Percentiles rank a stretch among this genome's conserved stretches.
phyloP scores from a whole-genome alignment of 2,888 invertebrate genomes.

The Meta bourneti region DNA sequence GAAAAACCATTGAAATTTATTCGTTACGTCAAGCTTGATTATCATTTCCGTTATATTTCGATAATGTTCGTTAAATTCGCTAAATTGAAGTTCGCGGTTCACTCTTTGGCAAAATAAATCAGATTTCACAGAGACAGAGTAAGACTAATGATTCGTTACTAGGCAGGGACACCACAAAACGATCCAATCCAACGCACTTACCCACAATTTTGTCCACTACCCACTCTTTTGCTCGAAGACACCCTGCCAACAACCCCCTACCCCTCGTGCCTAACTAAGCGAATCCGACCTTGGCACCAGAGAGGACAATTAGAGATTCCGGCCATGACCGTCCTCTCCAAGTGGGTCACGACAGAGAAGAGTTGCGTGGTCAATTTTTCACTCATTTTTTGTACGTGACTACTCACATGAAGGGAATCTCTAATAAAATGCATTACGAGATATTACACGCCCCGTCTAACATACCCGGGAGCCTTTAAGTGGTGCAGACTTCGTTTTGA shows the following conservation, averaged over 20 bases:
- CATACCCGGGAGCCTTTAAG: too few species aligned
- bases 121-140: too few species aligned
- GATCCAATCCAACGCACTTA: neutral
- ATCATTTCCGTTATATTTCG: too few species aligned
- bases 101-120: too few species aligned
- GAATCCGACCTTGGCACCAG: slow-evolving; percentile 35
- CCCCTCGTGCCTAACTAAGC: slow-evolving; percentile 10
- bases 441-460: neutral
- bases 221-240: neutral
- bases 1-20: too few species aligned
- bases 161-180: neutral
- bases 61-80: too few species aligned
- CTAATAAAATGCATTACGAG: slow-evolving; percentile 8
- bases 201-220: too few species aligned
- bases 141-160: neutral
- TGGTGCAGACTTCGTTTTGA: too few species aligned
- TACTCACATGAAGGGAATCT: neutral
- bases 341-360: slow-evolving; percentile 21
- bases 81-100: too few species aligned
- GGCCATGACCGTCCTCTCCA: neutral
- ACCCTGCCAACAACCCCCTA: neutral
- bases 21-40: too few species aligned
- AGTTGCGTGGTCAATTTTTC: slow-evolving; percentile 19
- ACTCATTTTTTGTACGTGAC: neutral
- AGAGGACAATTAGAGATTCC: slow-evolving; percentile 34